A percentile compares a stretch with the other conserved stretches of the same genome.
Conservation (phyloP, 2,888 invertebrate species). For the Apotomis capreana region DNA sequence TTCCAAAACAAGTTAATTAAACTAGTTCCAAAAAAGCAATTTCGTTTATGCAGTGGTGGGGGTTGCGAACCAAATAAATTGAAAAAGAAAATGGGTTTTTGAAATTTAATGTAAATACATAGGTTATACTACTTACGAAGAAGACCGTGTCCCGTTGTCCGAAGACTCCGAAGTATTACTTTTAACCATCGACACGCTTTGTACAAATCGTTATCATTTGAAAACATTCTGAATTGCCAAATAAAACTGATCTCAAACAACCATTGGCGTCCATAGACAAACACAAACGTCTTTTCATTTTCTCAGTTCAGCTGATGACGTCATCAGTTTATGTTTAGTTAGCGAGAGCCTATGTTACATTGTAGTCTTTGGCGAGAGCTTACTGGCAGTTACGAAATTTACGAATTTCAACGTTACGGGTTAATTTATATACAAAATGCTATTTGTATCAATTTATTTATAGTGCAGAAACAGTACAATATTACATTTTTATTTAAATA, state of each 20-base stretch:
- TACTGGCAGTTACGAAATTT: slow-evolving; percentile 68
- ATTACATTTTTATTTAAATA: slow-evolving; percentile 1
- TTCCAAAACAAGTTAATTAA: background rate
- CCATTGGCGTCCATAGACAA: slow-evolving; percentile 15
- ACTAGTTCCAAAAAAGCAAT: no score
- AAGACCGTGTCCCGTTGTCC: no score
- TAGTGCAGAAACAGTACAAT: slow-evolving; percentile 6
- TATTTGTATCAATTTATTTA: slow-evolving; percentile 50
- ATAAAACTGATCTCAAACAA: background rate
- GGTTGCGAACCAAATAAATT: no score
- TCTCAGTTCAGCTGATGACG: slow-evolving; percentile 62
- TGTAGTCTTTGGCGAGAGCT: no score
- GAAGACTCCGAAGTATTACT: background rate
- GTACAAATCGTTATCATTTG: slow-evolving; percentile 1
- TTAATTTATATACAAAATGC: slow-evolving; percentile 54
- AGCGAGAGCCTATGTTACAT: no score
- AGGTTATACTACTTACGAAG: no score
- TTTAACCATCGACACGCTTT: slow-evolving; percentile 3
- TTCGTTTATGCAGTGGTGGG: no score
- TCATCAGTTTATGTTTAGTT: slow-evolving; percentile 81
- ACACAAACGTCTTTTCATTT: slow-evolving; percentile 60
- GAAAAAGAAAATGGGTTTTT: no score
- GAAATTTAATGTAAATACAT: no score
- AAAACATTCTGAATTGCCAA: background rate
- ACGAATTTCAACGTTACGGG: slow-evolving; percentile 56